Percentiles rank a stretch among this genome's conserved stretches.
phyloP scores from a whole-genome alignment of 37 sponge, comb jelly and placozoan genomes.

The Tethya wilhelma region DNA sequence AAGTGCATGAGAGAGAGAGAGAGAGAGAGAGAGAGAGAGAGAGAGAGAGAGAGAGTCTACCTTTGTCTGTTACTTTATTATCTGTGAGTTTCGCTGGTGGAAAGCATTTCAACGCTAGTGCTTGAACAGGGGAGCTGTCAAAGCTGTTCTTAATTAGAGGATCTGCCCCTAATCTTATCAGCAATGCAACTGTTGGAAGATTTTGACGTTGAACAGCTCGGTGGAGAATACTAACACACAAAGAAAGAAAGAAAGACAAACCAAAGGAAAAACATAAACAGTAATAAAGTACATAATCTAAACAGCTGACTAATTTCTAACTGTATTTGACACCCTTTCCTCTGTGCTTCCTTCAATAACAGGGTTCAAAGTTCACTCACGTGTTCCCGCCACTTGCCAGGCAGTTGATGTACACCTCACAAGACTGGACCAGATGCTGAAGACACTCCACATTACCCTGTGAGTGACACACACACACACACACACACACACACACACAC shows the following conservation, averaged over 20 bases:
- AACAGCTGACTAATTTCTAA: neutral
- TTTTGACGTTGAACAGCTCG: conserved; percentile 53
- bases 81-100: neutral
- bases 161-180: conserved; percentile 77
- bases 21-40: no score
- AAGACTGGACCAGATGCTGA: conserved; percentile 40
- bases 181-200: conserved; percentile 31
- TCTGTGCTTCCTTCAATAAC: no score
- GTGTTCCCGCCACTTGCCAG: conserved; percentile 41
- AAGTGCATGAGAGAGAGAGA: no score
- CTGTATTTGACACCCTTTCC: no score
- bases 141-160: conserved; percentile 52
- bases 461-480: neutral
- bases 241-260: neutral
- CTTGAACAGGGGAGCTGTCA: conserved; percentile 35
- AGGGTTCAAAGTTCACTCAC: conserved; percentile 22
- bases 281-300: neutral
- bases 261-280: neutral
- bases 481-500: neutral
- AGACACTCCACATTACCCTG: conserved; percentile 52
- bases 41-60: neutral
- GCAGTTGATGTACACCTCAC: conserved; percentile 44
- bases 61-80: neutral
- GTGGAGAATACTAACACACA: conserved; percentile 59
- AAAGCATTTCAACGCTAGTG: conserved; percentile 67